Percentiles rank a stretch among this genome's conserved stretches.
phyloP scores from a whole-genome alignment of 2,888 invertebrate genomes.

The Orchestes rusci region DNA sequence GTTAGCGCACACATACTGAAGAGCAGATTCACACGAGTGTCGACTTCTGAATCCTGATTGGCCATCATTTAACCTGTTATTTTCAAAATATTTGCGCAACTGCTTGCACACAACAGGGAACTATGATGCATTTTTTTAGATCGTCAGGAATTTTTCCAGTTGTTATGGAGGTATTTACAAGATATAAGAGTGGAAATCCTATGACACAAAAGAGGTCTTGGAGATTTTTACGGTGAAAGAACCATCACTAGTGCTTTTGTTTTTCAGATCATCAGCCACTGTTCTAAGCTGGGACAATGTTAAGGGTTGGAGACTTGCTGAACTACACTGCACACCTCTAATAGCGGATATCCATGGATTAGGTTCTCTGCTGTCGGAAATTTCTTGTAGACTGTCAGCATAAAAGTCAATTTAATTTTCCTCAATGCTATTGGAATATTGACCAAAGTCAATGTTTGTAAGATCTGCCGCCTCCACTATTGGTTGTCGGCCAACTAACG shows the following conservation, averaged over 20 bases:
- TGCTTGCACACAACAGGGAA: no score
- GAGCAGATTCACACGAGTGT: no score
- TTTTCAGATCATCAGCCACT: background rate
- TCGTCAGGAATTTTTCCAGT: constrained; percentile 3
- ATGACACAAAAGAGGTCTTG: constrained; percentile 10
- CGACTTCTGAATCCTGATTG: no score
- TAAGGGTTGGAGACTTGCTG: background rate
- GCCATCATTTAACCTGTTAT: no score
- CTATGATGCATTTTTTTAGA: constrained; percentile 7
- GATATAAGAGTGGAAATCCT: constrained; percentile 4
- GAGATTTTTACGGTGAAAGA: background rate
- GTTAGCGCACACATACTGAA: no score
- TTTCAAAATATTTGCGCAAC: no score
- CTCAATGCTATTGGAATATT: constrained; percentile 2
- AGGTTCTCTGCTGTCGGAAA: background rate
- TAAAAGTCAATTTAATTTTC: constrained; percentile 1
- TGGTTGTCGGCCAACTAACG: background rate
- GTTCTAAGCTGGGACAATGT: background rate
- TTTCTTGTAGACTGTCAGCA: background rate
- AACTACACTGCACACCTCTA: background rate
- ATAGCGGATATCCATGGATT: background rate
- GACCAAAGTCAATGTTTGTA: background rate
- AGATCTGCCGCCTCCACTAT: background rate
- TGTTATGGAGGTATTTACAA: constrained; percentile 4
- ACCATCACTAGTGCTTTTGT: background rate